Conservation (phyloP, 1,140 invertebrate species). For the Colletes latitarsis region DNA sequence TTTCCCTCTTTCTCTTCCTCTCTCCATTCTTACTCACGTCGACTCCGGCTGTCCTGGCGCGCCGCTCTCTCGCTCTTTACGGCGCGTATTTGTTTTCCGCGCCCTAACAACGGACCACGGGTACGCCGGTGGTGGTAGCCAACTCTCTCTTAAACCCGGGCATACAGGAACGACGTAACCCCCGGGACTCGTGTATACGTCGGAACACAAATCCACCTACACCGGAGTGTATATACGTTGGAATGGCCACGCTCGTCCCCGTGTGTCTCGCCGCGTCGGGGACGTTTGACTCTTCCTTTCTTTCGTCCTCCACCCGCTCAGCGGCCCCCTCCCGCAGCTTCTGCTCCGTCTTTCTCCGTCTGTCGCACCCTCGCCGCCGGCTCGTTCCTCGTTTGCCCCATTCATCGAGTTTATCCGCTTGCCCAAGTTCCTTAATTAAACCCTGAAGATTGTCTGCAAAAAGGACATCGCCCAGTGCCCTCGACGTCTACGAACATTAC, state of each 20-base stretch:
- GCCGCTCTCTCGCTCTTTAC: slow-evolving; percentile 31
- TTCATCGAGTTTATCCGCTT: slow-evolving; percentile 79
- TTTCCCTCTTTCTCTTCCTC: slow-evolving; percentile 25
- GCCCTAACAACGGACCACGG: slow-evolving; percentile 53
- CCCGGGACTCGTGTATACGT: slow-evolving; percentile 35
- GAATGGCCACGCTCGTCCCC: slow-evolving; percentile 44
- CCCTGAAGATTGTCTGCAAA: slow-evolving; percentile 80
- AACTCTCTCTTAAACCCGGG: slow-evolving; percentile 67
- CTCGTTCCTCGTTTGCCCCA: slow-evolving; percentile 60
- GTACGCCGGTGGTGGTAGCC: slow-evolving; percentile 44
- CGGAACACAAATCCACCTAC: background rate
- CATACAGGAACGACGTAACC: slow-evolving; percentile 39
- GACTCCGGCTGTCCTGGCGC: background rate
- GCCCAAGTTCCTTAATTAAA: slow-evolving; percentile 80
- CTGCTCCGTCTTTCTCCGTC: background rate
- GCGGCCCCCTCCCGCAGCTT: slow-evolving; percentile 61
- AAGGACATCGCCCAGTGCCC: slow-evolving; percentile 75
- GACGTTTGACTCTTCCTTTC: slow-evolving; percentile 71
- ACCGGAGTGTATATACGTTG: slow-evolving; percentile 1
- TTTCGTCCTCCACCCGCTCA: slow-evolving; percentile 10
- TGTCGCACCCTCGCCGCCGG: slow-evolving; percentile 16
- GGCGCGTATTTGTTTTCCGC: slow-evolving; percentile 68
- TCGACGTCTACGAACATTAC: slow-evolving; percentile 58
- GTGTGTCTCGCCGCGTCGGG: slow-evolving; percentile 61
- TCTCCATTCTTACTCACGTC: slow-evolving; percentile 20